Conservation (phyloP, 2,888 invertebrate species). For the Isoperla grammatica region DNA sequence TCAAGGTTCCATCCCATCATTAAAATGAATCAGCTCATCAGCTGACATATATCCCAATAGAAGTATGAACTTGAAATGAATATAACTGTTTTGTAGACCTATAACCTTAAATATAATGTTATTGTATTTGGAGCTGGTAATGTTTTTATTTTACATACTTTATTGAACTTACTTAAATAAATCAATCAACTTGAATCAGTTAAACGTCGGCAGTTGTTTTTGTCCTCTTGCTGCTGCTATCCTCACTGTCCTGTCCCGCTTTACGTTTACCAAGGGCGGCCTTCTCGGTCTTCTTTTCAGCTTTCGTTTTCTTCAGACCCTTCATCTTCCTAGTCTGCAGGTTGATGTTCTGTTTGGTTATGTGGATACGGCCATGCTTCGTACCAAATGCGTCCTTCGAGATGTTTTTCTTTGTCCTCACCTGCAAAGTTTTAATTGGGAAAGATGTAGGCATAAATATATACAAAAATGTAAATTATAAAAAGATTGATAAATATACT, state of each 20-base stretch:
- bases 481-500: too few relatives aligned
- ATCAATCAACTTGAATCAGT: neutral
- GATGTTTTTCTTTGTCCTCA: slow-evolving; percentile 86
- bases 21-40: too few relatives aligned
- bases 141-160: neutral
- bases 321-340: slow-evolving; percentile 90
- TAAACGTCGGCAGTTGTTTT: neutral
- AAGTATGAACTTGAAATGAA: too few relatives aligned
- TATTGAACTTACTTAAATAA: neutral
- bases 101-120: too few relatives aligned
- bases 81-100: too few relatives aligned
- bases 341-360: slow-evolving; percentile 83
- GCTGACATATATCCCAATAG: neutral
- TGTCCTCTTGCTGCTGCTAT: slow-evolving; percentile 2
- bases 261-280: slow-evolving; percentile 8
- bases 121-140: neutral
- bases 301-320: slow-evolving; percentile 45
- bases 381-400: slow-evolving; percentile 81
- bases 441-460: too few relatives aligned
- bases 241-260: neutral
- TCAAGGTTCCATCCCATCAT: too few relatives aligned
- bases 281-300: slow-evolving; percentile 25
- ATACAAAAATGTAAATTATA: too few relatives aligned
- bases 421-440: slow-evolving; percentile 45
- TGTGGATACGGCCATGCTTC: slow-evolving; percentile 85